A percentile compares a stretch with the other conserved stretches of the same genome.
phyloP scores from a whole-genome alignment of 64 coral and sea anemone genomes.

The Actinia tenebrosa region DNA sequence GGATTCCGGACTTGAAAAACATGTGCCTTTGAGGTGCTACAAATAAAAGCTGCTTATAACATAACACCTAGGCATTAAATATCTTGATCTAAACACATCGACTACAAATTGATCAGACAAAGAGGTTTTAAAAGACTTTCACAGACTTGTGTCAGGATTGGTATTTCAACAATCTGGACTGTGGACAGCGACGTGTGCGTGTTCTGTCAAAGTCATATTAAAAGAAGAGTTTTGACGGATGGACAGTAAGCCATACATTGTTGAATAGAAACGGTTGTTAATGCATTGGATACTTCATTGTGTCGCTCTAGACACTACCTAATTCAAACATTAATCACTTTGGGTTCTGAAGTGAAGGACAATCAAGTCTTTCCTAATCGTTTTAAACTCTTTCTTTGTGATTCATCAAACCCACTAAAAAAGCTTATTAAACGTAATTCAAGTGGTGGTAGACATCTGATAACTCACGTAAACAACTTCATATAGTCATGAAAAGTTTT shows the following conservation, averaged over 20 bases:
- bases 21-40: background rate
- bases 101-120: background rate
- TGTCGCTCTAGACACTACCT: background rate
- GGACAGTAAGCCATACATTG: background rate
- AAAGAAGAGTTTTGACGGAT: background rate
- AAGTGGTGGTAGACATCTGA: background rate
- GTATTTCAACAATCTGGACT: constrained; percentile 23
- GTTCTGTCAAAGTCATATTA: background rate
- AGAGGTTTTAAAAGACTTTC: background rate
- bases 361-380: constrained; percentile 10
- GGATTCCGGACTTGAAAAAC: background rate
- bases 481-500: background rate
- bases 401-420: constrained; percentile 15
- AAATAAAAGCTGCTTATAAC: background rate
- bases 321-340: constrained; percentile 19
- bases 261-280: constrained; percentile 19
- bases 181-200: constrained; percentile 5
- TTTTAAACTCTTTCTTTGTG: constrained; percentile 1
- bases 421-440: background rate
- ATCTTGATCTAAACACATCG: background rate
- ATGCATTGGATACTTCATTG: constrained; percentile 16
- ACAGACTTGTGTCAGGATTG: background rate
- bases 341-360: constrained; percentile 5
- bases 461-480: background rate
- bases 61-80: background rate